Base-by-base conservation (phyloP, 2,113 vertebrate species). In the Hemiprocne comata region DNA sequence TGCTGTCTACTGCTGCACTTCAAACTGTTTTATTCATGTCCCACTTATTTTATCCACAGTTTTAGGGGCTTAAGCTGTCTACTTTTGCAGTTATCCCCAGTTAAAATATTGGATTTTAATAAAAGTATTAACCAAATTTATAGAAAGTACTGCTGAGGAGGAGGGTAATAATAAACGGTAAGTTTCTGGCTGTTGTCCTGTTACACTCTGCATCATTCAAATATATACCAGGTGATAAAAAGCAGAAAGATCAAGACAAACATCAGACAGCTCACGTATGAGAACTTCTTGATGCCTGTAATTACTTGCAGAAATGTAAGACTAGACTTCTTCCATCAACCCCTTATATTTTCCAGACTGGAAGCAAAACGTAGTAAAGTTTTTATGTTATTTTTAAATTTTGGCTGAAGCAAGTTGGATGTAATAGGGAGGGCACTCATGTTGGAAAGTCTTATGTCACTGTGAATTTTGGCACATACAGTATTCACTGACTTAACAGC, bases 391-490 rank as follows among this genome's bases (percentile, higher is more conserved):
- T 97, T 98, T 98, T 97, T 95, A 94, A 96, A 95, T 87, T 87
- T 95, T 96, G 97, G 93, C 95, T 95, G 80, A 87, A 96, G 75
- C 50, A 89, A 94, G 42, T 60, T 70, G 94, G 92, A 97, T 97
- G 93, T 97, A 91, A 97, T 85, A 93, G 91, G 95, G 94, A 97
- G 92, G 94, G 95, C 85, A 1, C 66, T 48, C 38, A 62, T 42
- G 89, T n/a, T 97, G 97, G 98, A 98, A 98, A 98, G 64, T 97
- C 94, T 97, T 97, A 96, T 76, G 94, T 98, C 97, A 97, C 94
- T 66, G 58, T 89, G 75, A 97, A 97, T 97, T 87, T 94, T 98
- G 97, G 97, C 96, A 92, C 54, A 21, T 25, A 62, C 13, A 44
- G 53, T 34, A 75, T 82, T 61, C 64, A 79, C 75, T 97, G 94